Evolutionary conservation across 2,888 invertebrate species (phyloP).

Genomic region (Plagodis dolabraria): DNA sequence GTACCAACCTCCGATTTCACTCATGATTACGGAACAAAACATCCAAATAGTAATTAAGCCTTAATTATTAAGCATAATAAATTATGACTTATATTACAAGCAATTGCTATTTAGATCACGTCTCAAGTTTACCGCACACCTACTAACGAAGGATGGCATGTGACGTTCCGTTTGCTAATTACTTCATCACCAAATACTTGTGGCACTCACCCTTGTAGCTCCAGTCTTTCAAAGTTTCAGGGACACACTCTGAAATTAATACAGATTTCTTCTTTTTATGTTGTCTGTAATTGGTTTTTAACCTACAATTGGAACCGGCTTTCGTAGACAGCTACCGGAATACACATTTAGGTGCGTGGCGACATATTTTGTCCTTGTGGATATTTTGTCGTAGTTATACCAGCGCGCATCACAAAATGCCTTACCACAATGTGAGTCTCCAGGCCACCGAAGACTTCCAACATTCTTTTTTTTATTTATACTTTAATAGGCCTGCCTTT

Average conservation of each 20-base stretch:
- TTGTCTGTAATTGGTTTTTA: too few species aligned
- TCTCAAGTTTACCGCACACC: constrained; percentile 19
- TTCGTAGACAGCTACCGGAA: too few species aligned
- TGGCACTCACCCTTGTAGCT: constrained; percentile 46
- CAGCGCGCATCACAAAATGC: too few species aligned
- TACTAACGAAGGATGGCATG: constrained; percentile 28
- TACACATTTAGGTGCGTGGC: too few species aligned
- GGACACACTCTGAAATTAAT: neutral
- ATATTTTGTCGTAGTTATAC: too few species aligned
- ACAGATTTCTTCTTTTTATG: neutral
- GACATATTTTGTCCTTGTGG: too few species aligned
- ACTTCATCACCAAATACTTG: constrained; percentile 19
- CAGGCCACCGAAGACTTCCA: too few species aligned
- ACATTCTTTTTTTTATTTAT: too few species aligned
- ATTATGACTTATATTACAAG: constrained; percentile 8
- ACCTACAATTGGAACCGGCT: too few species aligned
- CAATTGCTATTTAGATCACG: constrained; percentile 24
- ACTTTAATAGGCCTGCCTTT: too few species aligned
- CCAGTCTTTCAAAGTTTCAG: constrained; percentile 32
- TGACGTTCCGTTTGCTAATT: constrained; percentile 25
- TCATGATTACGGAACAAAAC: constrained; percentile 8
- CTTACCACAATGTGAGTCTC: too few species aligned
- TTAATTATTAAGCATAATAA: constrained; percentile 2
- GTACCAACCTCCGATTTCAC: neutral
- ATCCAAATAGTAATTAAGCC: constrained; percentile 3